Conservation (phyloP, 2,888 invertebrate genomes). For the Parnassius mnemosyne region DNA sequence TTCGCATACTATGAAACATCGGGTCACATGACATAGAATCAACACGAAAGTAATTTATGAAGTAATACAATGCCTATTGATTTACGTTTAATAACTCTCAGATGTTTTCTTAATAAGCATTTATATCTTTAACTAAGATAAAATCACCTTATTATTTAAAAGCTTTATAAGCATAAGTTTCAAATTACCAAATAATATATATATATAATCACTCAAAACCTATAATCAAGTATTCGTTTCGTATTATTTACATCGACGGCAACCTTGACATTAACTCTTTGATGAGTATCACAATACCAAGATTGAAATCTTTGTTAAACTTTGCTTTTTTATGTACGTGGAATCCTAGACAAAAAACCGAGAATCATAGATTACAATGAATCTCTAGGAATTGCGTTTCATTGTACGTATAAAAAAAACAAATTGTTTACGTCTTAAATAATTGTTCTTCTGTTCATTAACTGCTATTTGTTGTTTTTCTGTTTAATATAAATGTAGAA, state of each 20-base stretch:
- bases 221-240: slow-evolving; percentile 16
- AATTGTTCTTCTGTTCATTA: too few relatives aligned
- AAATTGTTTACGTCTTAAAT: too few relatives aligned
- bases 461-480: too few relatives aligned
- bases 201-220: slow-evolving; percentile 20
- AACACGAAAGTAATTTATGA: too few relatives aligned
- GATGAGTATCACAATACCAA: slow-evolving; percentile 25
- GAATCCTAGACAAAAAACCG: slow-evolving; percentile 8
- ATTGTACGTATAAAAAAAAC: too few relatives aligned
- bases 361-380: not conserved
- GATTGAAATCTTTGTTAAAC: slow-evolving; percentile 21
- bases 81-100: too few relatives aligned
- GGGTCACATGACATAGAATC: too few relatives aligned
- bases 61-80: too few relatives aligned
- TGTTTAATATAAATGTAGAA: too few relatives aligned
- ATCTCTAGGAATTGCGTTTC: too few relatives aligned
- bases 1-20: too few relatives aligned
- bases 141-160: slow-evolving; percentile 3
- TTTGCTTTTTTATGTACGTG: slow-evolving; percentile 15
- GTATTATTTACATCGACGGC: slow-evolving; percentile 19
- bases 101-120: not conserved
- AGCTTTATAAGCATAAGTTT: slow-evolving; percentile 18
- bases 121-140: slow-evolving; percentile 6
- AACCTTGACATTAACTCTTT: slow-evolving; percentile 26
- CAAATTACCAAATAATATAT: slow-evolving; percentile 4